Conservation (phyloP, 2,888 invertebrate species). For the Pseudococcus jackbeardsleyi region DNA sequence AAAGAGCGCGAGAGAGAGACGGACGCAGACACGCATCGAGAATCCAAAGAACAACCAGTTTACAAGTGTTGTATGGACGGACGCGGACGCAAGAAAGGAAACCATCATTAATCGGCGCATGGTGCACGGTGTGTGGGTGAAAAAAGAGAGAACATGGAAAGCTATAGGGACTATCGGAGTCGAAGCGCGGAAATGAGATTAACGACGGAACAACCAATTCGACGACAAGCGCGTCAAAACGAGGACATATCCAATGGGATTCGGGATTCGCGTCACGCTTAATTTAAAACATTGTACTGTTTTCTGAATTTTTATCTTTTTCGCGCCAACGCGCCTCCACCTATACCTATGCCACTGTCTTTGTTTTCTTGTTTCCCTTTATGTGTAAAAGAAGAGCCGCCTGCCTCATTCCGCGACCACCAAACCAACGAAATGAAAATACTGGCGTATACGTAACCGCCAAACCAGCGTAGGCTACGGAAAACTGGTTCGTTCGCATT, state of each 20-base stretch:
- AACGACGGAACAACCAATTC: constrained; percentile 65
- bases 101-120: constrained; percentile 58
- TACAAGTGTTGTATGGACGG: constrained; percentile 46
- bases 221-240: constrained; percentile 62
- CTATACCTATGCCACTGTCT: constrained; percentile 23
- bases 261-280: constrained; percentile 61
- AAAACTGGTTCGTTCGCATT: constrained; percentile 11
- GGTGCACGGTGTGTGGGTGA: constrained; percentile 56
- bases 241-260: constrained; percentile 59
- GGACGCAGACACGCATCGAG: neutral
- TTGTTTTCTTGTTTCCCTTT: constrained; percentile 49
- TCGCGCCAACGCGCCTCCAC: constrained; percentile 8
- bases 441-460: neutral
- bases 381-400: constrained; percentile 33
- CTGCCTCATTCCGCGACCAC: neutral
- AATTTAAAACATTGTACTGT: constrained; percentile 59
- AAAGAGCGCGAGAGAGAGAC: neutral
- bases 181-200: constrained; percentile 60
- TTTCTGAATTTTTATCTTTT: constrained; percentile 42
- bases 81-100: constrained; percentile 32
- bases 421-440: constrained; percentile 1
- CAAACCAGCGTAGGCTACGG: neutral
- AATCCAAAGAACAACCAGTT: constrained; percentile 59
- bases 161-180: constrained; percentile 50
- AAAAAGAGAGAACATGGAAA: constrained; percentile 59